These are phyloP conservation scores for Whitmania pigra DNA, from an alignment of 1,140 invertebrate genomes.

Conservation along the genomic window DNA sequence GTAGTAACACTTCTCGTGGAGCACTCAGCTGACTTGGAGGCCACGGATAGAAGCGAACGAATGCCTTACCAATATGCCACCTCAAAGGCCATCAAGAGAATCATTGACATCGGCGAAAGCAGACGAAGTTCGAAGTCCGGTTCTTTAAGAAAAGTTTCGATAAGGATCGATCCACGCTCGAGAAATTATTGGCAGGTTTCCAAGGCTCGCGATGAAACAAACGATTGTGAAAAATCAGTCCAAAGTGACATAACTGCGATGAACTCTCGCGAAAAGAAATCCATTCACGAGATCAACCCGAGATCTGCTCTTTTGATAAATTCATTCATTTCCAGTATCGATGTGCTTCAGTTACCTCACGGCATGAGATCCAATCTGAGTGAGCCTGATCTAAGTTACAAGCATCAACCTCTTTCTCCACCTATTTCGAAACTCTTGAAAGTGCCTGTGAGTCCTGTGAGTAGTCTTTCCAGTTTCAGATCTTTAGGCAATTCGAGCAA, in stretches of 20 bases:
- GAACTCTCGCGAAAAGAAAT: neutral
- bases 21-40: neutral
- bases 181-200: constrained; percentile 7
- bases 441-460: neutral
- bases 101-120: neutral
- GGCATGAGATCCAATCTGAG: neutral
- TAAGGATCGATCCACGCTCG: neutral
- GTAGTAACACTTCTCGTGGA: constrained; percentile 9
- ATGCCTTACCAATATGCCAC: constrained; percentile 12
- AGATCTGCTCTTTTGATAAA: neutral
- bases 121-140: neutral
- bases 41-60: neutral
- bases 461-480: constrained; percentile 1
- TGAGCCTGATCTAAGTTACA: neutral
- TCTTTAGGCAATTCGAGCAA: neutral
- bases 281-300: neutral
- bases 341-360: neutral
- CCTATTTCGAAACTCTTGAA: neutral
- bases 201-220: neutral
- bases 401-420: neutral
- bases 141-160: neutral
- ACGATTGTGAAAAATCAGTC: neutral
- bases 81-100: neutral
- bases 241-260: neutral
- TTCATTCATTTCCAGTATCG: neutral